Evolutionary conservation across 1,140 invertebrate species (phyloP).

Genomic region (Drosophila nebulosa): DNA sequence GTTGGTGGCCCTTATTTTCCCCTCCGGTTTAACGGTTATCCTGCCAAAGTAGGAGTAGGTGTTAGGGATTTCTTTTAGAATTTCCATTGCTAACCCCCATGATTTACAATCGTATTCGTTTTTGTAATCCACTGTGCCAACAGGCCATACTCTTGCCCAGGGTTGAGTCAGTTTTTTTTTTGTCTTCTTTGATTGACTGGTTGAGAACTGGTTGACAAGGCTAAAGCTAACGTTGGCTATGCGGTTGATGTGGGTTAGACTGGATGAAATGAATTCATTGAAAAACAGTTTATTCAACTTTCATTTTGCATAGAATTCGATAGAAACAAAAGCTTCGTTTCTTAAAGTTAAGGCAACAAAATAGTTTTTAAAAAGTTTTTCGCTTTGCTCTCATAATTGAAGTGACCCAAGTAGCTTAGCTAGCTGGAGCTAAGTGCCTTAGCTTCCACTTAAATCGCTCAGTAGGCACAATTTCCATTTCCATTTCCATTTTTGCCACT

Average conservation of each 20-base stretch:
- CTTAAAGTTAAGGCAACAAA: not conserved
- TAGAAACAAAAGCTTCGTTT: not conserved
- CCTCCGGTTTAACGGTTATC: too few relatives aligned
- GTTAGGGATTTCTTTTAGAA: too few relatives aligned
- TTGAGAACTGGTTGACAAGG: conserved; percentile 42
- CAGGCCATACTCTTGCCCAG: not conserved
- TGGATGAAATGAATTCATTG: not conserved
- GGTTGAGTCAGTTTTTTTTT: not conserved
- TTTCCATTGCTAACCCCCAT: too few relatives aligned
- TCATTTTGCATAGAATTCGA: not conserved
- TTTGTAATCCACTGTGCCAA: not conserved
- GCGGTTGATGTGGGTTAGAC: not conserved
- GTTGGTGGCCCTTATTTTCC: too few relatives aligned
- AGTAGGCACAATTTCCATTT: conserved; percentile 47
- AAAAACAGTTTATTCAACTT: not conserved
- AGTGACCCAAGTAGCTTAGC: conserved; percentile 49
- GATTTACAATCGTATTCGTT: too few relatives aligned
- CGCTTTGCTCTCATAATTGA: conserved; percentile 9
- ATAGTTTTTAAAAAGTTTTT: not conserved
- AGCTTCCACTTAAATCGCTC: conserved; percentile 45
- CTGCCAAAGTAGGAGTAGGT: too few relatives aligned
- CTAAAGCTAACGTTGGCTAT: not conserved
- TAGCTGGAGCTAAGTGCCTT: conserved; percentile 30
- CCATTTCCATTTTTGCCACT: conserved; percentile 44
- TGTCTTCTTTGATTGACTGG: conserved; percentile 60